Evolutionary conservation across 2,888 invertebrate genomes (phyloP), one percentile per base, ranked within the genome.

Genomic region (Xestobium rufovillosum): DNA sequence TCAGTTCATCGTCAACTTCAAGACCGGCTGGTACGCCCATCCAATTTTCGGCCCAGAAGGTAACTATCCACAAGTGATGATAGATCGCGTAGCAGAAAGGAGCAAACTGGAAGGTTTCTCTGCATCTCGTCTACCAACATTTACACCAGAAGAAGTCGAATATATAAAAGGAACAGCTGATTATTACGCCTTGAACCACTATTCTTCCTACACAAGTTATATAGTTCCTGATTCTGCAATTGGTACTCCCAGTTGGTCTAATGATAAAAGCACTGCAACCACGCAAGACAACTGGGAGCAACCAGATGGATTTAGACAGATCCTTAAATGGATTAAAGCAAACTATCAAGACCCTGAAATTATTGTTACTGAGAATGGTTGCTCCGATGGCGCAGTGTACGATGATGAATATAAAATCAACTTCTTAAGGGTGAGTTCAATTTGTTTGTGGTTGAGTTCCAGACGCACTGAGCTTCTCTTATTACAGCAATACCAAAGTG

Each of bases 361-460:
- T 3, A 66, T 66, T 34, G 53, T 76, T 2, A 70, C 71, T 0
- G 78, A 73, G 49, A 76, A 74, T 39, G 76, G 76, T 1, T 69
- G 67, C 60, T 65, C 73, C 2, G 69, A 70, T 14, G 12, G 23
- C 14, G 44, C 40, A 2, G 30, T 26, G 13, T n/a, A 42, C 12
- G 32, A 38, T 8, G 41, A 44, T 14, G 16, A 38, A 11, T 31
- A 30, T 17, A 35, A 40, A 31, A 31, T 34, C 3, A 13, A 38
- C 12, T 43, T 34, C 17, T 28, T 35, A 4, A 26, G 16, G 29
- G 40, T 43, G 9, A 10, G n/a, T 4, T 13, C 25, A 11, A 28
- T 12, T 16, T 28, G 11, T 25, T 19, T n/a, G 6, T 19, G 23
- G 23, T 19, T 8, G n/a, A 8, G 23, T 8, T 8, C 23, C n/a